Evolutionary conservation across 2,888 invertebrate species (phyloP).

Genomic region (Meloe dianella): DNA sequence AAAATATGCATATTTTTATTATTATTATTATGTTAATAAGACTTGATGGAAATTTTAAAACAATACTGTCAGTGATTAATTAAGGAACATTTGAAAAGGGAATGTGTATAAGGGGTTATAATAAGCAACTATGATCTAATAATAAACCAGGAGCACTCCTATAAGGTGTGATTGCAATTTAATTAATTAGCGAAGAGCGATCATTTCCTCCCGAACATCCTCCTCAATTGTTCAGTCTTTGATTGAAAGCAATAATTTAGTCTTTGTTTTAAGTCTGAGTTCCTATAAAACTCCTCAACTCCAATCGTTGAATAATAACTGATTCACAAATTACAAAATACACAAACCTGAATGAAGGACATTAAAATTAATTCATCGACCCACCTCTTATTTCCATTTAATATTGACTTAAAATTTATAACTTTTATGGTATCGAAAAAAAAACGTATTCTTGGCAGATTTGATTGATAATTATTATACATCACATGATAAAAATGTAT

Average conservation of each 20-base stretch:
- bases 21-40: not conserved
- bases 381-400: not conserved
- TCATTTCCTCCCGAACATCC: not conserved
- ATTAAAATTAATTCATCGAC: not conserved
- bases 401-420: not conserved
- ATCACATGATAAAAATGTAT: constrained; percentile 40
- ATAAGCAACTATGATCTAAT: constrained; percentile 36
- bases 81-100: not conserved
- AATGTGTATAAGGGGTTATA: constrained; percentile 19
- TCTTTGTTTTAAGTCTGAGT: not conserved
- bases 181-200: constrained; percentile 23
- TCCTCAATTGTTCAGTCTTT: constrained; percentile 1
- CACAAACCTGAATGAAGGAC: not conserved
- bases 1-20: not conserved
- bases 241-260: constrained; percentile 2
- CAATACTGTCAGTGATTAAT: constrained; percentile 3
- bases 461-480: constrained; percentile 49
- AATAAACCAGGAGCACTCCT: constrained; percentile 29
- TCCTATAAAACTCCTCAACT: not conserved
- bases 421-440: not conserved
- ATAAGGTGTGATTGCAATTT: constrained; percentile 37
- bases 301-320: not conserved
- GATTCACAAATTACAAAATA: constrained; percentile 1
- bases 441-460: constrained; percentile 35
- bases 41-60: constrained; percentile 5